Conservation (phyloP, 2,113 vertebrate genomes). For the Carassius carassius region DNA sequence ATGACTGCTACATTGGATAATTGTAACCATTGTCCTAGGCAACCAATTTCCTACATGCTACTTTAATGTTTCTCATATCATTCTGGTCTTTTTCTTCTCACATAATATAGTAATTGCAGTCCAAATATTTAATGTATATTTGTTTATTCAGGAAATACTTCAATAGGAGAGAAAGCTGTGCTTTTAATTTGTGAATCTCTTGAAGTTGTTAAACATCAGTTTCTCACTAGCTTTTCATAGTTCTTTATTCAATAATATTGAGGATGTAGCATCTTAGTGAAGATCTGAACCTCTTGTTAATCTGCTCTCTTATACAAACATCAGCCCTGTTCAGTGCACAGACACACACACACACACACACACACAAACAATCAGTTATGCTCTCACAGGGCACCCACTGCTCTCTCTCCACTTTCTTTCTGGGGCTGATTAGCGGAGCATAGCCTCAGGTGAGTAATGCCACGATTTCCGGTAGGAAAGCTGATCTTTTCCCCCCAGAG, state of each 20-base stretch:
- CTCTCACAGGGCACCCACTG: constrained; percentile 13
- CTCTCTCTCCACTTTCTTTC: not conserved
- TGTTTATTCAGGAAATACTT: not conserved
- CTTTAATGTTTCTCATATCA: not conserved
- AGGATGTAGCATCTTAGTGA: not conserved
- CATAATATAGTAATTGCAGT: not conserved
- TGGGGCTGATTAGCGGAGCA: constrained; percentile 47
- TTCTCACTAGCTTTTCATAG: not conserved
- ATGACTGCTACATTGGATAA: not conserved
- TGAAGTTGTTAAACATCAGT: not conserved
- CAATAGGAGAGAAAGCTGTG: not conserved
- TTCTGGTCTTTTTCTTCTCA: not conserved
- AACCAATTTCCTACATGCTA: not conserved
- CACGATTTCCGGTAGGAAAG: constrained; percentile 62
- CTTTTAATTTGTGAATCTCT: not conserved
- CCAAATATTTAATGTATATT: not conserved
- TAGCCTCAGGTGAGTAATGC: constrained; percentile 54
- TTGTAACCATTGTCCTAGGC: not conserved
- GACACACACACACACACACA: too few relatives aligned
- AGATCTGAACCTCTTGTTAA: not conserved
- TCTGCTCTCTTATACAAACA: not conserved
- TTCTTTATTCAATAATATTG: not conserved
- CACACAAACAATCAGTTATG: not conserved
- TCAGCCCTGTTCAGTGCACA: not conserved
- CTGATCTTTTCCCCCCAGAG: constrained; percentile 50